Evolutionary conservation across 2,113 vertebrate species (phyloP).

Genomic region (Andinoacara biseriatus): DNA sequence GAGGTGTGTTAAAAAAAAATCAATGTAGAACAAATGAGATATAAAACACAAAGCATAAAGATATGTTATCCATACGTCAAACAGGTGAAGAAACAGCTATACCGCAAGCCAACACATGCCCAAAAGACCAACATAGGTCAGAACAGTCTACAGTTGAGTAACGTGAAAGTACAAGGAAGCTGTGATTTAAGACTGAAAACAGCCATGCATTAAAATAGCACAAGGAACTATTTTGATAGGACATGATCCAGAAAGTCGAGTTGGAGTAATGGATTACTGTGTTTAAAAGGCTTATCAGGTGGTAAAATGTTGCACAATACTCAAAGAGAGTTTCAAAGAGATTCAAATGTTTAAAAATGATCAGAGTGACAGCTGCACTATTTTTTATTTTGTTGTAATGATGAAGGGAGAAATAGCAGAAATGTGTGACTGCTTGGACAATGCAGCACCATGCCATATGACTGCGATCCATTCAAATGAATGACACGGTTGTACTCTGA

Average conservation of each 20-base stretch:
- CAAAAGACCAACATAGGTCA: background rate
- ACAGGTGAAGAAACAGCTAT: background rate
- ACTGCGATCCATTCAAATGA: background rate
- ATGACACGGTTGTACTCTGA: no score
- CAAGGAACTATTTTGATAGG: background rate
- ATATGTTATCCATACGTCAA: background rate
- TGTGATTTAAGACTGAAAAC: background rate
- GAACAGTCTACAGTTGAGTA: background rate
- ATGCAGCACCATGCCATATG: background rate
- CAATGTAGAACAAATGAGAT: background rate
- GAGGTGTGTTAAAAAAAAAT: background rate
- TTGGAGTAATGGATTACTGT: background rate
- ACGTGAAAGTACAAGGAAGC: background rate
- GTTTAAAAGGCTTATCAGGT: background rate
- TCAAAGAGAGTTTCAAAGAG: background rate
- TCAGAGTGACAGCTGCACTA: background rate
- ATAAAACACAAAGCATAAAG: background rate
- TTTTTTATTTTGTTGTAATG: background rate
- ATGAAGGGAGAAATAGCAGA: background rate
- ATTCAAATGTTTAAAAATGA: background rate
- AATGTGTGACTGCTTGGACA: background rate
- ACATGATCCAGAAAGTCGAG: background rate
- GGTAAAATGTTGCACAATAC: background rate
- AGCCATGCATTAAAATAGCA: background rate
- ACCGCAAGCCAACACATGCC: background rate